phyloP scores from a whole-genome alignment of 2,113 vertebrate species.

The Lasiurus cinereus region DNA sequence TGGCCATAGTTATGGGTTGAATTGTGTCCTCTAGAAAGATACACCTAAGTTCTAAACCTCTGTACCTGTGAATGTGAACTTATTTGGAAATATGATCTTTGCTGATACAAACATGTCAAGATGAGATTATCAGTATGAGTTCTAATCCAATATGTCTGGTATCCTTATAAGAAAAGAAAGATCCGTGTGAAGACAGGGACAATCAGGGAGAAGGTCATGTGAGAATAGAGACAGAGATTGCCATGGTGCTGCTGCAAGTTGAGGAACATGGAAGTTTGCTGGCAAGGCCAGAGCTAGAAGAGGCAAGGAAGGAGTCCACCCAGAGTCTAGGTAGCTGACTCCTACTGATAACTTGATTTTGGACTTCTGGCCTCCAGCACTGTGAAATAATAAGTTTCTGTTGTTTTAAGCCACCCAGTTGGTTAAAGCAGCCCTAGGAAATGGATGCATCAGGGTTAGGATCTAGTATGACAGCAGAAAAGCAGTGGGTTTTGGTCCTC shows the following conservation, averaged over 20 bases:
- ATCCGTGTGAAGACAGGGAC: neutral
- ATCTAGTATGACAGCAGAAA: neutral
- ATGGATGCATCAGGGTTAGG: too few relatives aligned
- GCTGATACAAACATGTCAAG: too few relatives aligned
- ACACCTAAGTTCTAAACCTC: neutral
- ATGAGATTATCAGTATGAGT: neutral
- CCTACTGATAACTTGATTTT: neutral
- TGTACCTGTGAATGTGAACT: neutral
- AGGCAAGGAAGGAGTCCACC: neutral
- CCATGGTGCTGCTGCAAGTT: rapidly evolving
- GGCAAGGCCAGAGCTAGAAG: neutral
- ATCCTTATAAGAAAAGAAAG: neutral
- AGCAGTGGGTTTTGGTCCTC: too few relatives aligned
- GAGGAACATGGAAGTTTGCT: neutral
- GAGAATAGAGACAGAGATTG: neutral
- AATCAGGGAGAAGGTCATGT: neutral
- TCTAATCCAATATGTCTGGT: neutral
- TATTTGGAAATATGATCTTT: neutral
- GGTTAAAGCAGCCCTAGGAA: neutral
- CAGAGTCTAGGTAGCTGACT: neutral
- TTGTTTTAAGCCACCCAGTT: neutral
- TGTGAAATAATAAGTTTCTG: neutral
- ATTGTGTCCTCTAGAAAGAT: neutral
- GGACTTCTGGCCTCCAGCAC: neutral
- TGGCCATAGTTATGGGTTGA: neutral